Conservation (phyloP, 2,888 invertebrate genomes). For the Andrena bicolor region DNA sequence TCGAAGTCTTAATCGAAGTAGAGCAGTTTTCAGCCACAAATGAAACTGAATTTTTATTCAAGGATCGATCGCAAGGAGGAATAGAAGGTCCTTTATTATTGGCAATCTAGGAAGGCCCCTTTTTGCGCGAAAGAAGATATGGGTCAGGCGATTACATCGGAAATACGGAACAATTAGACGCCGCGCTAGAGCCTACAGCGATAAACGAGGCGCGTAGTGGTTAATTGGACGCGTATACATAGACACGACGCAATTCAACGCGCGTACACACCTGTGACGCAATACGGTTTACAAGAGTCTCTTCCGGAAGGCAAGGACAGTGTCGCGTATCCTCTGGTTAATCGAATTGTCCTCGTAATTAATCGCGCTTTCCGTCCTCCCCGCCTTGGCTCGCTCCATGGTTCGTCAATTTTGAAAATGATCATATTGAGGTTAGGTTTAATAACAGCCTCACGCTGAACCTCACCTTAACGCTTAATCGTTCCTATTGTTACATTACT, state of each 20-base stretch:
- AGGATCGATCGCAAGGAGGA: too few relatives aligned
- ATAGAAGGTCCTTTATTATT: too few relatives aligned
- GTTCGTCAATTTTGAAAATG: conserved; percentile 7
- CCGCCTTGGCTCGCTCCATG: conserved; percentile 15
- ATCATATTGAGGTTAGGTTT: not conserved
- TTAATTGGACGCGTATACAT: conserved; percentile 37
- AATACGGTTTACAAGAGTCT: conserved; percentile 51
- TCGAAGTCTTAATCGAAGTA: too few relatives aligned
- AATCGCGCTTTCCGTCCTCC: conserved; percentile 58
- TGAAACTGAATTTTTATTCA: too few relatives aligned
- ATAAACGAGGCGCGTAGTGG: conserved; percentile 35
- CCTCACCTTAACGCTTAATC: too few relatives aligned
- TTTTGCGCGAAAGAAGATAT: too few relatives aligned
- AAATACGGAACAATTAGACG: conserved; percentile 44
- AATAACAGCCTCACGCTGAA: too few relatives aligned
- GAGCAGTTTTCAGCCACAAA: too few relatives aligned
- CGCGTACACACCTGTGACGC: conserved; percentile 41
- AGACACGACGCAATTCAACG: conserved; percentile 27
- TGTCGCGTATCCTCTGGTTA: conserved; percentile 56
- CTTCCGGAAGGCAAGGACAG: conserved; percentile 66
- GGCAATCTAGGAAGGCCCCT: too few relatives aligned
- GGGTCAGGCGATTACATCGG: conserved; percentile 10
- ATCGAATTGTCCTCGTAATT: conserved; percentile 72
- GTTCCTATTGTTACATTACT: too few relatives aligned
- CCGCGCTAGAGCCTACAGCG: not conserved